Evolutionary conservation across 2,888 invertebrate genomes (phyloP), one percentile per base, ranked within the genome.

Genomic region (Trachelus iudaicus): DNA sequence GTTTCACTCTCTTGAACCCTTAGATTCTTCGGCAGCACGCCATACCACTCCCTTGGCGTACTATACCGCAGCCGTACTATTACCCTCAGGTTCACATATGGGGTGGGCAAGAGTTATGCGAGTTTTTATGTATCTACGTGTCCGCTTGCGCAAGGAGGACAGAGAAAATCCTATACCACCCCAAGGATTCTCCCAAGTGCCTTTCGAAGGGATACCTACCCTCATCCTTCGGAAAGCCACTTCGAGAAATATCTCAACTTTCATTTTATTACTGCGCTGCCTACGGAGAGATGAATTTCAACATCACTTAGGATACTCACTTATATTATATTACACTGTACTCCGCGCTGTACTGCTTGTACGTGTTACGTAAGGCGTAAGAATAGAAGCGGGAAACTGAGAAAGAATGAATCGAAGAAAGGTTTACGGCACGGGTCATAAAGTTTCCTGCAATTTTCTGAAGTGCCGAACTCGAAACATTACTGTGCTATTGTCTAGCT

Each of bases 121-220:
- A 76, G 80, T 79, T 71, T 84, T 81, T 78, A 56, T 56, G 56
- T 56, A 56, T 23, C 56, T 79, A 79, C 82, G 81, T 80, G 80
- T 81, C 80, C 79, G 75, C 81, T 79, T 83, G 81, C 75, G 37
- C 69, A 69, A 71, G 35, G 73, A 75, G n/a, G n/a, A 13, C 30
- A 69, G 31, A 33, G 37, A 76, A 77, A 78, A 79, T 80, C 77
- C 69, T 80, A n/a, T 77, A 77, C 56, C 56, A 56, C 56, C 23
- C 56, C 23, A 23, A 56, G 56, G 56, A 56, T 56, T 6, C 56
- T 56, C 56, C 56, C 56, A 23, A 56, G 56, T 56, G 56, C 23
- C 56, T 56, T 23, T 23, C 56, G 56, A 56, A 56, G 56, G 23
- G 56, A 56, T 56, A 23, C 71, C 31, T 23, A 33, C 12, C 71